Evolutionary conservation across 2,888 invertebrate genomes (phyloP).

Genomic region (Nymphalis urticae): DNA sequence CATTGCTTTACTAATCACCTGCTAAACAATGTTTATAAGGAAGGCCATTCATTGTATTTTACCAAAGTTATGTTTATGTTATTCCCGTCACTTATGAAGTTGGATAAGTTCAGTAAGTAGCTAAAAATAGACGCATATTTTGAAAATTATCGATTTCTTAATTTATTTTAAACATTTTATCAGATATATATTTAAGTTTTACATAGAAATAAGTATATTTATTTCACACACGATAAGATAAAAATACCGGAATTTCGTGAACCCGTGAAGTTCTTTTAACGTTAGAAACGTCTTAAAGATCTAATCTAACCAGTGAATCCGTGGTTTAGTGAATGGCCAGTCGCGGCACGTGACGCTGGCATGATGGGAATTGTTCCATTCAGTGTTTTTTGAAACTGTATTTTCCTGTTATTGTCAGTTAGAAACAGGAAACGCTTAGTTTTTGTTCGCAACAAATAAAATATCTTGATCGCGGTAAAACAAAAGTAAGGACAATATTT

Average conservation of each 20-base stretch:
- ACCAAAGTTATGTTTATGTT: too few relatives aligned
- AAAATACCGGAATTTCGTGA: conserved; percentile 6
- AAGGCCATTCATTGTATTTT: too few relatives aligned
- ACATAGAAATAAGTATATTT: background rate
- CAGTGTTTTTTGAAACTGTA: conserved; percentile 17
- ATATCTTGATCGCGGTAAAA: background rate
- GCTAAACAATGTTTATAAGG: too few relatives aligned
- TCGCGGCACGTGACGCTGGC: conserved; percentile 3
- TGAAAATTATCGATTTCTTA: too few relatives aligned
- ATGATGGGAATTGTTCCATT: conserved; percentile 22
- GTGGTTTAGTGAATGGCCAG: conserved; percentile 21
- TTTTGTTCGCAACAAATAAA: background rate
- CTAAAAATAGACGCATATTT: too few relatives aligned
- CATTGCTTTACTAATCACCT: too few relatives aligned
- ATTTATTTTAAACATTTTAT: too few relatives aligned
- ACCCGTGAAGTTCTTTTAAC: background rate
- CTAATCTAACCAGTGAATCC: conserved; percentile 12
- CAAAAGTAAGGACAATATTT: too few relatives aligned
- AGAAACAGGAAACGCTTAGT: background rate
- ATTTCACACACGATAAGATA: background rate
- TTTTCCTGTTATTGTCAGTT: conserved; percentile 25
- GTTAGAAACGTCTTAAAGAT: background rate
- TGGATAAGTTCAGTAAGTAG: too few relatives aligned
- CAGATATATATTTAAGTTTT: too few relatives aligned
- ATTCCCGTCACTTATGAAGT: too few relatives aligned